Percentiles rank a stretch among this genome's conserved stretches.
These are phyloP conservation scores for Astropecten irregularis DNA, from an alignment of 53 echinoderm and acorn worm genomes.

Conservation along the genomic window DNA sequence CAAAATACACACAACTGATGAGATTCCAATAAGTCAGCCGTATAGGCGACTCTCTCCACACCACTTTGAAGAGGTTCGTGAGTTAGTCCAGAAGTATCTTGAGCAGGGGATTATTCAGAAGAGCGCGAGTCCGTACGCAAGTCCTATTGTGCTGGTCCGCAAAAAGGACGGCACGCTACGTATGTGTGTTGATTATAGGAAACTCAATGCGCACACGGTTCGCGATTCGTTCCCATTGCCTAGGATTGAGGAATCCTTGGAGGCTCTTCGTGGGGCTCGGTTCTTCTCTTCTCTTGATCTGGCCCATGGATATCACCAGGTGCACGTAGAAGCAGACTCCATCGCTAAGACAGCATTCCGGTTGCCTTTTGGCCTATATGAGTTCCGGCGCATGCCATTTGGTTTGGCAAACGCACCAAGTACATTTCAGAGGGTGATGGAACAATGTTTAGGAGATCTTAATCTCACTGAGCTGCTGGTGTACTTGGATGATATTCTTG, in stretches of 20 bases:
- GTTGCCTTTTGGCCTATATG: neutral
- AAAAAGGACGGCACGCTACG: constrained; percentile 4
- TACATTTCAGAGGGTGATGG: neutral
- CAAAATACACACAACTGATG: neutral
- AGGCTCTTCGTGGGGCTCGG: constrained; percentile 12
- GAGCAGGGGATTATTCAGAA: constrained; percentile 3
- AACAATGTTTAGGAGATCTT: neutral
- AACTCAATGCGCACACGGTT: neutral
- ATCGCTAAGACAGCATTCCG: neutral
- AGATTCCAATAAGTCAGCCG: neutral
- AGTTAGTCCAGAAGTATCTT: neutral
- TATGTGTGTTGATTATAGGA: constrained; percentile 13
- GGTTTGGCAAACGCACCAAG: constrained; percentile 3
- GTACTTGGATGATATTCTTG: constrained; percentile 61
- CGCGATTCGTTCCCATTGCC: neutral
- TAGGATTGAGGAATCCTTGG: neutral
- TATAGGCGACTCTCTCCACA: neutral
- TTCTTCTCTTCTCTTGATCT: constrained; percentile 6
- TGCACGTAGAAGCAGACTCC: neutral
- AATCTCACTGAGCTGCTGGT: neutral
- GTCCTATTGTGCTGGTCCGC: neutral
- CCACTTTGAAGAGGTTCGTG: neutral
- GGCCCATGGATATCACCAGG: neutral
- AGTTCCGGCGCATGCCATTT: neutral
- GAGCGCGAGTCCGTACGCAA: neutral